Conservation (phyloP, 2,888 invertebrate species). For the Apamea crenata region DNA sequence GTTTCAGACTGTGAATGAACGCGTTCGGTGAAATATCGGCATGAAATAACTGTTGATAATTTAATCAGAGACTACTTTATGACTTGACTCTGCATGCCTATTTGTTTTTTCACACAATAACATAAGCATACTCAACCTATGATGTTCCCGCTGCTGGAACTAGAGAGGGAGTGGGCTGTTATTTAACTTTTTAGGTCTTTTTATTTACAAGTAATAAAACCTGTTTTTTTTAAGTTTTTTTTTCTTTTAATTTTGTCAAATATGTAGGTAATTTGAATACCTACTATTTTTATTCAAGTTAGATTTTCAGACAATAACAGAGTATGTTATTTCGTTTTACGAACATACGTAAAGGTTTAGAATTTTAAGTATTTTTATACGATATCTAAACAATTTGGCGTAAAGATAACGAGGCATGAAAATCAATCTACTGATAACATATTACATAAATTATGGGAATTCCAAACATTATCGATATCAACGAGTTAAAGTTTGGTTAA, state of each 20-base stretch:
- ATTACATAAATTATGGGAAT: conserved; percentile 37
- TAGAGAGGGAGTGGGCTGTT: background rate
- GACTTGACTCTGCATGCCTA: conserved; percentile 8
- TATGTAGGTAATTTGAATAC: background rate
- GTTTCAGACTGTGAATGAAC: conserved; percentile 46
- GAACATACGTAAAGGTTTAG: conserved; percentile 22
- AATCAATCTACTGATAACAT: conserved; percentile 46
- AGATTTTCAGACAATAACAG: background rate
- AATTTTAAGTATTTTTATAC: background rate
- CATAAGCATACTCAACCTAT: background rate
- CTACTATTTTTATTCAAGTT: background rate
- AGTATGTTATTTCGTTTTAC: background rate
- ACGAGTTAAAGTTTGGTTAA: conserved; percentile 2
- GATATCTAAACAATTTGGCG: conserved; percentile 22
- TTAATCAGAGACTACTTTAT: conserved; percentile 49
- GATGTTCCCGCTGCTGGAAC: background rate
- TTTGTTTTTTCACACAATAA: background rate
- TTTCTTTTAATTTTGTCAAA: too few relatives aligned
- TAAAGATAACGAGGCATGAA: conserved; percentile 32
- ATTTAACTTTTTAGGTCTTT: too few relatives aligned
- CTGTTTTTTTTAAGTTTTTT: too few relatives aligned
- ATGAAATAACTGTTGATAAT: conserved; percentile 51
- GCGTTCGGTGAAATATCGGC: conserved; percentile 7
- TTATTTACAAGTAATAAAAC: too few relatives aligned
- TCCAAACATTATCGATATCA: background rate